Base-by-base conservation (phyloP, 2,888 invertebrate species). In the Digitonthophagus gazella region DNA sequence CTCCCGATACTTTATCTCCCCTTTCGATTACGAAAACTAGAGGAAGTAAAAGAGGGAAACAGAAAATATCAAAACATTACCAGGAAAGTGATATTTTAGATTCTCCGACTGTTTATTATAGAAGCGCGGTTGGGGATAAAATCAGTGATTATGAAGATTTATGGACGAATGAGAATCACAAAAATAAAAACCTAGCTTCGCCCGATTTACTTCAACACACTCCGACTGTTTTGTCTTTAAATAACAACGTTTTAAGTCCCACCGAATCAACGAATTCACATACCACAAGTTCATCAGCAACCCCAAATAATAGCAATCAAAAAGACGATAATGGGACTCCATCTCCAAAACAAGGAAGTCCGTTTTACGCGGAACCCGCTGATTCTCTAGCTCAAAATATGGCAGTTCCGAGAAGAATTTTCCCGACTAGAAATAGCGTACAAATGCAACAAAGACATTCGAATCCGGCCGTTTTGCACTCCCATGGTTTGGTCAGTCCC, bases 91-190 rank as follows among this genome's bases (percentile, higher is more conserved):
- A 94, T 79, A 93, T 94, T 71, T 84, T 94, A 73, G 94, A 94
- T 81, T 93, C 93, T 67, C 91, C 91, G 28, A 90, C 90, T 72
- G 86, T 91, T 66, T 95, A 95, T 79, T 95, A 93, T 80, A 87
- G 93, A 76, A 95, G 95, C 82, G 92, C 93, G 0, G 86, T 96
- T 28, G 92, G 93, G 72, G 97, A 97, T 80, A 96, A 96, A 84
- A 91, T 93, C 61, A 96, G 96, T 76, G 97, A 97, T 83, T 97
- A 97, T 80, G 97, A 97, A 84, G 97, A 97, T 80, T 91, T 97
- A 75, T 97, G 97, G 96, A 78, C 79, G 15, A 80, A 78, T 67
- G 89, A 91, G 72, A 76, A 73, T 8, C 78, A 76, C 65, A 71
- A 73, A 44, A 77, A 73, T 54, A 74, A 75, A 6, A 75, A 73